phyloP scores from a whole-genome alignment of 2,113 vertebrate genomes.

The Pyxicephalus adspersus region DNA sequence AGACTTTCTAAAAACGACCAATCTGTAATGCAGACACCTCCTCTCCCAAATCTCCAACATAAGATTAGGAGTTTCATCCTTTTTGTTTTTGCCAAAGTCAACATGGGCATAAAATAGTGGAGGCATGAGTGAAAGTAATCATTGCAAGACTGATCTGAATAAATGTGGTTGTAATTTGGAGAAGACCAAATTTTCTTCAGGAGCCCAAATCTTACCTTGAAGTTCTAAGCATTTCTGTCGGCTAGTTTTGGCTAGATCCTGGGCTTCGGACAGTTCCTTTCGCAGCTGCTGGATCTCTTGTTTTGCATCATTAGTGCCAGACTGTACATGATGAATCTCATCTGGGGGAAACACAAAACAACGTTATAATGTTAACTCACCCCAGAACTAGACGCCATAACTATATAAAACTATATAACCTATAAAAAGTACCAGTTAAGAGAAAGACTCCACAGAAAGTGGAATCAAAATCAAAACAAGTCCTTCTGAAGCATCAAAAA shows the following conservation, averaged over 20 bases:
- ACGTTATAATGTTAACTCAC: neutral
- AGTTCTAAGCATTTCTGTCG: conserved; percentile 96
- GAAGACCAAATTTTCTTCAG: conserved; percentile 48
- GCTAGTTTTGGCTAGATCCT: conserved; percentile 92
- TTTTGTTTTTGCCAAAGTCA: neutral
- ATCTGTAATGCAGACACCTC: too few species aligned
- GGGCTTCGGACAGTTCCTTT: conserved; percentile 91
- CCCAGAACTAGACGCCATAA: neutral
- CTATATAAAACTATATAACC: too few species aligned
- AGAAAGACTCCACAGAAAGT: too few species aligned
- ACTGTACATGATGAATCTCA: conserved; percentile 84
- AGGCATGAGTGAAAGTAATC: conserved; percentile 36
- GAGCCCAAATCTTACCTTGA: conserved; percentile 82
- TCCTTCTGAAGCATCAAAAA: too few species aligned
- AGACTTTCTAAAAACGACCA: too few species aligned
- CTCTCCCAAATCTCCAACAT: too few species aligned
- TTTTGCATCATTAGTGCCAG: conserved; percentile 87
- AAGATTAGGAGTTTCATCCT: too few species aligned
- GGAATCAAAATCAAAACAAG: too few species aligned
- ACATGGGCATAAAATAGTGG: conserved; percentile 51
- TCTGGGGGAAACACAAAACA: conserved; percentile 69
- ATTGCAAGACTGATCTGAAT: conserved; percentile 55
- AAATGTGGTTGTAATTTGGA: too few species aligned
- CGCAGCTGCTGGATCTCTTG: conserved; percentile 92
- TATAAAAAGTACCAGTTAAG: too few species aligned